These are phyloP conservation scores for Hafferia zeledoni DNA, from an alignment of 2,797 vertebrate genomes.

Conservation along the genomic window DNA sequence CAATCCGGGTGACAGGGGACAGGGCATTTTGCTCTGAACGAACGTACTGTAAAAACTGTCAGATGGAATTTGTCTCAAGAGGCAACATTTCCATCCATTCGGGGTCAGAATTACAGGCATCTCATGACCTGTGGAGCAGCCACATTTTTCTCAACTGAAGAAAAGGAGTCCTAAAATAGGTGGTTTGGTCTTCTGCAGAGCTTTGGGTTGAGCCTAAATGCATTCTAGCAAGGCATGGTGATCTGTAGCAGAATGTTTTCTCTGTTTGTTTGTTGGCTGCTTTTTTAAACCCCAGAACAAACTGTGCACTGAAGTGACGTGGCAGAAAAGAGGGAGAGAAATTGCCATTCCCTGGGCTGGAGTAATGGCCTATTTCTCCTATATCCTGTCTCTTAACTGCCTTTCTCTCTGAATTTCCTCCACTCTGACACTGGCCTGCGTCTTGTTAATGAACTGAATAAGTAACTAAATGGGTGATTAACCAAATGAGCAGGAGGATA, in stretches of 20 bases:
- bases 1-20: conserved; percentile 74
- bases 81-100: conserved; percentile 57
- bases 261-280: neutral
- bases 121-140: conserved; percentile 57
- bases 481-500: conserved; percentile 41
- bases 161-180: conserved; percentile 25
- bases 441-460: conserved; percentile 53
- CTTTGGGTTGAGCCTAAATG: neutral
- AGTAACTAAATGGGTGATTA: conserved; percentile 65
- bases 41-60: conserved; percentile 77
- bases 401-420: conserved; percentile 15
- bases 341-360: neutral
- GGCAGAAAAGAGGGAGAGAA: conserved; percentile 5
- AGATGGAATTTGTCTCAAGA: conserved; percentile 75
- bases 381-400: conserved; percentile 37
- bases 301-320: neutral
- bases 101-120: conserved; percentile 53
- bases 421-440: neutral
- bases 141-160: neutral
- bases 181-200: neutral
- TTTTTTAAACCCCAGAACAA: neutral
- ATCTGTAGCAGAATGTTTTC: neutral
- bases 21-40: conserved; percentile 74
- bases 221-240: neutral
- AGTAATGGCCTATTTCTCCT: conserved; percentile 34